Evolutionary conservation across 2,113 vertebrate species (phyloP).

Genomic region (Dipodomys merriami): DNA sequence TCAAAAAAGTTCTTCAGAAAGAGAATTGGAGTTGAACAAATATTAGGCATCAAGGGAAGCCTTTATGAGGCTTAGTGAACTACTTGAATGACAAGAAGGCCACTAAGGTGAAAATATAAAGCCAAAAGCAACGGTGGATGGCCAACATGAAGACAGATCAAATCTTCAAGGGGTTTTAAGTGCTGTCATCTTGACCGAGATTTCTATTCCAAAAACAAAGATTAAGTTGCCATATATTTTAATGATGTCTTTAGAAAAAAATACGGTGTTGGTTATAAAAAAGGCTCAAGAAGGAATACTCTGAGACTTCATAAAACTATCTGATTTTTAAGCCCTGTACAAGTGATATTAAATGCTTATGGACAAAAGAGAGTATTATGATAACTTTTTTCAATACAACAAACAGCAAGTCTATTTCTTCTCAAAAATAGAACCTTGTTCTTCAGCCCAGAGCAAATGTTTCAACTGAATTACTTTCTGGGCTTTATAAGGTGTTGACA

Average conservation of each 20-base stretch:
- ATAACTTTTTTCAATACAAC: background rate
- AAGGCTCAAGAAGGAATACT: background rate
- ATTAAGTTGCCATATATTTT: background rate
- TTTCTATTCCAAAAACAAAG: background rate
- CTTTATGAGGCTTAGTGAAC: background rate
- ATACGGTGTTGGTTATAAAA: background rate
- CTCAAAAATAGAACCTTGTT: constrained; percentile 61
- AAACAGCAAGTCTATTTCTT: background rate
- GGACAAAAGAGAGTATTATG: background rate
- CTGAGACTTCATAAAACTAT: background rate
- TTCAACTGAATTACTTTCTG: constrained; percentile 72
- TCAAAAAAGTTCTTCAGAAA: background rate
- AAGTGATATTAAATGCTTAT: background rate
- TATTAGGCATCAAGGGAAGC: background rate
- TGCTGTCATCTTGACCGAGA: background rate
- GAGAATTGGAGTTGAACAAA: background rate
- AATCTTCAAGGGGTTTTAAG: background rate
- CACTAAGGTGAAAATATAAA: background rate
- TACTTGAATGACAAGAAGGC: background rate
- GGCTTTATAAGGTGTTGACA: constrained; percentile 83
- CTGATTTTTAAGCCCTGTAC: background rate
- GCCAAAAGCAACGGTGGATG: background rate
- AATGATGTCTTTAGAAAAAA: background rate
- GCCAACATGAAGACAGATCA: background rate
- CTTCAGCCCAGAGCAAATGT: constrained; percentile 74